phyloP scores from a whole-genome alignment of 2,797 vertebrate species.

The Aratinga solstitialis region DNA sequence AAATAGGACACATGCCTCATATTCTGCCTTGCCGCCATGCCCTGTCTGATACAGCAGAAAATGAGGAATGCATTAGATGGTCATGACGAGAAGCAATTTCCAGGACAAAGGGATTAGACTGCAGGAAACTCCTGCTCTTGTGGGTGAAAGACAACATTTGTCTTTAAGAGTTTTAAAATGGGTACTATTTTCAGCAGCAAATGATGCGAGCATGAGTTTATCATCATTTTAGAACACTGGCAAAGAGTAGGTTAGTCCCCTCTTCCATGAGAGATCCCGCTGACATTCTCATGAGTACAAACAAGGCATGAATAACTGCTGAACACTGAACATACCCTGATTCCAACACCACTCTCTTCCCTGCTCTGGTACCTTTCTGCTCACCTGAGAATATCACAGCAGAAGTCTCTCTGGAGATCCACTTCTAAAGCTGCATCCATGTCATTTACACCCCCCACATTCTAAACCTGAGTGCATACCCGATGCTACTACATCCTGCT shows the following conservation, averaged over 20 bases:
- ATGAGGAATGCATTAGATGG: background rate
- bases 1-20: background rate
- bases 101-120: background rate
- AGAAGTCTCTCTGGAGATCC: background rate
- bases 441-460: background rate
- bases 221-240: background rate
- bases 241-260: background rate
- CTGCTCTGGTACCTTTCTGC: background rate
- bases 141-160: background rate
- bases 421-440: background rate
- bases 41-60: background rate
- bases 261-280: background rate
- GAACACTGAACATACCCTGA: background rate
- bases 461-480: background rate
- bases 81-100: background rate
- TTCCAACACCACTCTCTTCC: background rate
- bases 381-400: background rate
- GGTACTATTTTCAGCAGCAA: background rate
- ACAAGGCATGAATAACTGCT: background rate
- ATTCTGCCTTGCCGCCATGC: background rate
- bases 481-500: background rate
- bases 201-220: background rate
- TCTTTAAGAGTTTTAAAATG: background rate
- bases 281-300: background rate
- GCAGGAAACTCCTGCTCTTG: background rate